Conservation (phyloP, 1,140 invertebrate species). For the Onthophagus taurus region DNA sequence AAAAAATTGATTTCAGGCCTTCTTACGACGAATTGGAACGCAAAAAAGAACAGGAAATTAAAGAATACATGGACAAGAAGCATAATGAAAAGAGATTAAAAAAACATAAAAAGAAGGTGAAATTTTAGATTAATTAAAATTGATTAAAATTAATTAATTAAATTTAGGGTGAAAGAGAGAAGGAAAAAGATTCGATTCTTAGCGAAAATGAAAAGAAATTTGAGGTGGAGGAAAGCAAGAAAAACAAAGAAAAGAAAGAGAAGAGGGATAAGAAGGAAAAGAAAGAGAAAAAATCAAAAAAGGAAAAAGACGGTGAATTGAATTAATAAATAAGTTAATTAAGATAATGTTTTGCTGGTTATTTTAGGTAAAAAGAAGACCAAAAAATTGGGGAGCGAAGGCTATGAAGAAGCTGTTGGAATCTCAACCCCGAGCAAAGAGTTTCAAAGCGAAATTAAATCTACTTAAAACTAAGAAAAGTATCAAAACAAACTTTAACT, state of each 20-base stretch:
- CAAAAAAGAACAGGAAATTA: too few species aligned
- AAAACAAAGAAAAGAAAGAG: conserved; percentile 34
- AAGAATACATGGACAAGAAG: too few species aligned
- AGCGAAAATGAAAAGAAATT: conserved; percentile 13
- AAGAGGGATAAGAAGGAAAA: conserved; percentile 38
- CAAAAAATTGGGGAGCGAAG: conserved; percentile 36
- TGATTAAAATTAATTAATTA: too few species aligned
- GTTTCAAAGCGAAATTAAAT: conserved; percentile 43
- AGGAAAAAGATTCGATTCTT: too few species aligned
- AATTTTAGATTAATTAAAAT: too few species aligned
- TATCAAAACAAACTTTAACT: too few species aligned
- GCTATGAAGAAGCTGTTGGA: conserved; percentile 72
- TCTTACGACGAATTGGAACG: too few species aligned
- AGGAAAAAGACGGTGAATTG: conserved; percentile 36
- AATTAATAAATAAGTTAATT: background rate
- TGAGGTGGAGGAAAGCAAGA: conserved; percentile 18
- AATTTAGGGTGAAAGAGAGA: too few species aligned
- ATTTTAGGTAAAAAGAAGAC: conserved; percentile 28
- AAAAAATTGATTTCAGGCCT: too few species aligned
- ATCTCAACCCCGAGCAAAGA: conserved; percentile 89
- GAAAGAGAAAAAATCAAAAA: conserved; percentile 31
- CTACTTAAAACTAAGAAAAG: too few species aligned
- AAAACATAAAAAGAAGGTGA: conserved; percentile 35
- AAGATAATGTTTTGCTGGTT: conserved; percentile 5
- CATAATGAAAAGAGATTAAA: conserved; percentile 34